These are phyloP conservation scores for Hemithea aestivaria DNA, from an alignment of 2,888 invertebrate species.

Conservation along the genomic window DNA sequence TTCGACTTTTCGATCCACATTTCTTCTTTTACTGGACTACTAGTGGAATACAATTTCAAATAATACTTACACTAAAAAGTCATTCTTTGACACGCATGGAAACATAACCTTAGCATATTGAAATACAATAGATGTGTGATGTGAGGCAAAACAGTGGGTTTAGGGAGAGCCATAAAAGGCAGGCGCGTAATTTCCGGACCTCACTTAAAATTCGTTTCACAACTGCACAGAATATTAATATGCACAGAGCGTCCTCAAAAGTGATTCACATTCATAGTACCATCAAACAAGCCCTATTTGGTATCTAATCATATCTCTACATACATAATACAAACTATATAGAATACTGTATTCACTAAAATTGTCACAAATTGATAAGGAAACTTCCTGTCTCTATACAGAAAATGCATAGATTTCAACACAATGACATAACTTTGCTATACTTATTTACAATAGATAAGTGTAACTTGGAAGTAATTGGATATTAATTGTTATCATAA, in stretches of 20 bases:
- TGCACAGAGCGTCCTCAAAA: constrained; percentile 11
- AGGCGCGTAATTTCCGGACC: too few species aligned
- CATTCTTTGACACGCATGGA: too few species aligned
- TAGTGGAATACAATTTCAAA: too few species aligned
- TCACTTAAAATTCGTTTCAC: too few species aligned
- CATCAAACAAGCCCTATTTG: constrained; percentile 18
- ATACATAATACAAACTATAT: constrained; percentile 12
- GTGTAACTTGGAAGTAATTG: constrained; percentile 17
- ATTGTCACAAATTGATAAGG: constrained; percentile 7
- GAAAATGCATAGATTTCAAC: constrained; percentile 3
- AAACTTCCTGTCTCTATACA: constrained; percentile 9
- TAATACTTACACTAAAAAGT: too few species aligned
- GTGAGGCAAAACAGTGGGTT: too few species aligned
- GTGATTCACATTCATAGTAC: constrained; percentile 12
- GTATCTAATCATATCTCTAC: constrained; percentile 16
- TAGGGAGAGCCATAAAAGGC: too few species aligned
- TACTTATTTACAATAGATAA: constrained; percentile 22
- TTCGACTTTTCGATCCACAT: too few species aligned
- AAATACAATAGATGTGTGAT: too few species aligned
- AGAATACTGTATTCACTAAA: constrained; percentile 25
- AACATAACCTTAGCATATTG: too few species aligned
- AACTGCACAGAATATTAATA: constrained; percentile 25
- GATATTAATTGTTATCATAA: constrained; percentile 82
- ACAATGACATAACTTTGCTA: constrained; percentile 6
- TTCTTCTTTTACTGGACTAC: too few species aligned